Evolutionary conservation across 2,797 vertebrate species (phyloP).

Genomic region (Phylloscopus collybita): DNA sequence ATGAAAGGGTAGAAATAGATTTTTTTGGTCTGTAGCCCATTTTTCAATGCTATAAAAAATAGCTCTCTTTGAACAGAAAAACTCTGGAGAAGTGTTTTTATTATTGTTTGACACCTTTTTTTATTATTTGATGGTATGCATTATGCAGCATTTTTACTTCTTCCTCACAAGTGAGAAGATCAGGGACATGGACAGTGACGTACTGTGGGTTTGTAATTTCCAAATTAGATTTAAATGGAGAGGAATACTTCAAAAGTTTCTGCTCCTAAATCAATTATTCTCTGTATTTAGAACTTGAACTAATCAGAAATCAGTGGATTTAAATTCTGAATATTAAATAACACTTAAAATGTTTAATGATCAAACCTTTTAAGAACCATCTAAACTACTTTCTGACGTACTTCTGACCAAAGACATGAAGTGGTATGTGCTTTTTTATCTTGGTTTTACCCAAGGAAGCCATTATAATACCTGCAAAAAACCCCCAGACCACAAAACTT

Average conservation of each 20-base stretch:
- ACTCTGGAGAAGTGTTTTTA: background rate
- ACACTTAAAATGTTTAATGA: background rate
- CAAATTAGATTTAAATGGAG: background rate
- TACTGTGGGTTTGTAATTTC: background rate
- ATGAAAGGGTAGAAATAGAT: background rate
- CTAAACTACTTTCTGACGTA: background rate
- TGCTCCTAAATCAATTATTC: background rate
- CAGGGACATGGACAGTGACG: rapidly evolving
- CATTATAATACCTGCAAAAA: background rate
- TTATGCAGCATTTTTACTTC: background rate
- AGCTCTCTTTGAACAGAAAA: background rate
- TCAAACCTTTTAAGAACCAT: background rate
- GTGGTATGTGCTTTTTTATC: background rate
- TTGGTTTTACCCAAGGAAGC: background rate
- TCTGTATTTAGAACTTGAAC: background rate
- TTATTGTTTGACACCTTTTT: background rate
- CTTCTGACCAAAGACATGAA: background rate
- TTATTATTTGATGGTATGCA: background rate
- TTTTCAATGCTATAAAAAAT: background rate
- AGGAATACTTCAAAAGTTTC: background rate
- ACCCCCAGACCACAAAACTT: background rate
- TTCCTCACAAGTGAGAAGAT: background rate
- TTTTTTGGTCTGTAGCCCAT: background rate
- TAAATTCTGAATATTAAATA: background rate
- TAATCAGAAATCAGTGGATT: background rate